Percentiles rank a stretch among this genome's conserved stretches.
These are phyloP conservation scores for Phaenicophaeus curvirostris DNA, from an alignment of 2,797 vertebrate genomes.

Conservation along the genomic window DNA sequence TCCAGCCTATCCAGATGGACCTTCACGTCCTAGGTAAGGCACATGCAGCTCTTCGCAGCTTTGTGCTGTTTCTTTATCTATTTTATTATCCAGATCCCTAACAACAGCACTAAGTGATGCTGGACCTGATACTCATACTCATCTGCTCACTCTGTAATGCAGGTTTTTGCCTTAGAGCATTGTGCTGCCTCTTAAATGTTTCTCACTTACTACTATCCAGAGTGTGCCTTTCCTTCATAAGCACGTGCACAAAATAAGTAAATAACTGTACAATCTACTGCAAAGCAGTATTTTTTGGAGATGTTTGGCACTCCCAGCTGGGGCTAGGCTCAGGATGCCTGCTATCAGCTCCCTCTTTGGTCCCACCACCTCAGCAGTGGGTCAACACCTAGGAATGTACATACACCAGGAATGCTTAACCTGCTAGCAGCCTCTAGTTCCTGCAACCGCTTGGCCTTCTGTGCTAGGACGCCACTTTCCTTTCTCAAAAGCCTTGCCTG, in stretches of 20 bases:
- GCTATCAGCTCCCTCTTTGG: background rate
- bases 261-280: background rate
- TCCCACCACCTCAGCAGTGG: background rate
- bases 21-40: background rate
- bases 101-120: background rate
- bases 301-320: background rate
- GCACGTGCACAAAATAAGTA: background rate
- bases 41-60: background rate
- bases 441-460: background rate
- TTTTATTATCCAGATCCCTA: background rate
- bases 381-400: background rate
- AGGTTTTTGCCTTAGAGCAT: background rate
- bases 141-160: background rate
- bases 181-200: background rate
- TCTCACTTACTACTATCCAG: background rate
- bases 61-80: background rate
- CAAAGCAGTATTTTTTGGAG: background rate
- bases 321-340: background rate
- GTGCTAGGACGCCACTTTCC: background rate
- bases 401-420: background rate
- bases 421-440: background rate
- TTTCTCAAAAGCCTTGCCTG: background rate
- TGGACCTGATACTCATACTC: rapidly evolving
- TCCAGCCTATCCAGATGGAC: background rate
- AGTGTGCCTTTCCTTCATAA: background rate